Percentiles rank a stretch among this genome's conserved stretches.
Conservation (phyloP, 2,113 vertebrate genomes). For the Pseudopipra pipra region DNA sequence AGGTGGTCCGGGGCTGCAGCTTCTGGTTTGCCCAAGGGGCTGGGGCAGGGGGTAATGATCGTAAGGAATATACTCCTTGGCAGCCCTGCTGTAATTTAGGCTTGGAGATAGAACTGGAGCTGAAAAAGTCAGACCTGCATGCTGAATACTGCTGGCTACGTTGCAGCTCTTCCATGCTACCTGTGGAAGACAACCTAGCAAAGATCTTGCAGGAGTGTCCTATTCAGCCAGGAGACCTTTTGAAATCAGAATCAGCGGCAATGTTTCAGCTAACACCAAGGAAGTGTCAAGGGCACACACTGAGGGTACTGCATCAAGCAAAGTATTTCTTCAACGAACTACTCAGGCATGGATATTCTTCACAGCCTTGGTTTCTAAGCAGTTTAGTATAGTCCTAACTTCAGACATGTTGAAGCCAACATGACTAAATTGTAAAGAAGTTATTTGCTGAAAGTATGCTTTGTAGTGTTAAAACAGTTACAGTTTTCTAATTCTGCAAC, state of each 20-base stretch:
- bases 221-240: neutral
- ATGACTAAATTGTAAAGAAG: neutral
- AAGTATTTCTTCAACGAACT: neutral
- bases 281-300: neutral
- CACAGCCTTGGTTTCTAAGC: neutral
- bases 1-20: neutral
- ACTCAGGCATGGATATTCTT: neutral
- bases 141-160: neutral
- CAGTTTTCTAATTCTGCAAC: neutral
- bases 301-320: neutral
- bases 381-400: neutral
- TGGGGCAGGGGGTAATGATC: no score
- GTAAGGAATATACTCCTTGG: neutral
- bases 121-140: neutral
- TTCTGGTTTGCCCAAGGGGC: neutral
- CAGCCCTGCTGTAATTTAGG: neutral
- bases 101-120: neutral
- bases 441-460: neutral
- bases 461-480: neutral
- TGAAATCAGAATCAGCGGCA: neutral
- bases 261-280: neutral
- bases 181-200: accelerated
- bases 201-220: neutral
- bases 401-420: neutral
- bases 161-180: neutral